Evolutionary conservation across 1,140 invertebrate species (phyloP), one percentile per base, ranked within the genome.

Genomic region (Scaptodrosophila lebanonensis): DNA sequence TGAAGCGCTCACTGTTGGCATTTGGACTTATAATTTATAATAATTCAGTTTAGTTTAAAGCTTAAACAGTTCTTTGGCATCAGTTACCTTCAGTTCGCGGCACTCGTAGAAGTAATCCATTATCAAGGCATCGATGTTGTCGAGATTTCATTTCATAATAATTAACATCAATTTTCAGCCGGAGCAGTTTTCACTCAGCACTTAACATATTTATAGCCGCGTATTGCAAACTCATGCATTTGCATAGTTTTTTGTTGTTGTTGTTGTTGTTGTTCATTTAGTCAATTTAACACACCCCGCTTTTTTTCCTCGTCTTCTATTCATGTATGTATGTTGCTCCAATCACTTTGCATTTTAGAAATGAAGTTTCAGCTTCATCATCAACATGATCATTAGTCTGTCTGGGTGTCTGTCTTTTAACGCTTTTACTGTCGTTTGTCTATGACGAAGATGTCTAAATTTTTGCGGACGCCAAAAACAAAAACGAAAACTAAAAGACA

Each of bases 331-430:
- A 62, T 66, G 51, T 38, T 71, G 57, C 56, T 60, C 44, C 51
- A 63, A 65, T 77, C 73, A 73, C 59, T 77, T 77, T 77, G 73
- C 73, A 77, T 77, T 82, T 82, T 77, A 68, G 75, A 62, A 64
- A 63, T 67, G 56, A 48, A 47, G 30, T 32, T 17, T 72, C 48
- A 63, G 57, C 40, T 29, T 30, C 42, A 38, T 38, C 18, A 47
- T 53, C 49, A 58, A 43, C 20, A 58, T 49, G 20, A 57, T 44
- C 60, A 18, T 49, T 6, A 30, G 27, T 38, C 15, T 22, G 39
- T 30, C 33, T 39, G 29, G 39, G 61, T 65, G 42, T 32, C 40
- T 56, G 57, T 50, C 52, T 60, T n/a, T n/a, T n/a, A n/a, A n/a
- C 54, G 73, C 73, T 77, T 77, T 77, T 77, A 77, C 72, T 79